Conservation (phyloP, 2,797 vertebrate genomes). For the Philypnodon macrostomus region DNA sequence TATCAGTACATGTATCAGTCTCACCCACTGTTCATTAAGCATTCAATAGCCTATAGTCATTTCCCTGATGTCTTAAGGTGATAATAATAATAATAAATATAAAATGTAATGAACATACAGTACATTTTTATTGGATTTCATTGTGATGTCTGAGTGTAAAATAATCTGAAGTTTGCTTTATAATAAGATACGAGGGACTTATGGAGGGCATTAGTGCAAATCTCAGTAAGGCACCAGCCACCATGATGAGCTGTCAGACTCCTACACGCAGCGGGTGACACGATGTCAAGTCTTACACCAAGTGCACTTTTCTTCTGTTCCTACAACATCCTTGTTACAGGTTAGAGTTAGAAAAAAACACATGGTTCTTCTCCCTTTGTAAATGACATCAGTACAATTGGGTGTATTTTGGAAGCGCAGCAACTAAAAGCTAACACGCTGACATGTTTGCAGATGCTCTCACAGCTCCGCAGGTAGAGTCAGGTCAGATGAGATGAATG, state of each 20-base stretch:
- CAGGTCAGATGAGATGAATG: conserved; percentile 1
- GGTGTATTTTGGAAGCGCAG: conserved; percentile 1
- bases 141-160: too few relatives aligned
- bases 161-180: too few relatives aligned
- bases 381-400: conserved; percentile 1
- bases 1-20: too few relatives aligned
- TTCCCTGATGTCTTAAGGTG: too few relatives aligned
- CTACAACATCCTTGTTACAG: conserved; percentile 42
- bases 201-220: conserved; percentile 24
- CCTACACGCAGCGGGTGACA: conserved; percentile 46
- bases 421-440: conserved; percentile 1
- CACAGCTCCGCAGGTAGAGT: neutral
- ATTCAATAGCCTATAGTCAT: too few relatives aligned
- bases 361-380: conserved; percentile 1
- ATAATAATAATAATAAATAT: too few relatives aligned
- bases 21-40: too few relatives aligned
- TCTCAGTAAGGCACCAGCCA: conserved; percentile 34
- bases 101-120: too few relatives aligned
- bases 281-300: conserved; percentile 31
- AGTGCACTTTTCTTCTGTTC: conserved; percentile 28
- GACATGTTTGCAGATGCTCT: conserved; percentile 10
- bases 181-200: too few relatives aligned
- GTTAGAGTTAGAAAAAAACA: conserved; percentile 3
- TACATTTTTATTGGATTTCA: too few relatives aligned
- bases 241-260: conserved; percentile 51